Evolutionary conservation across 1,140 invertebrate genomes (phyloP), one percentile per base, ranked within the genome.

Genomic region (Nymphalis io): DNA sequence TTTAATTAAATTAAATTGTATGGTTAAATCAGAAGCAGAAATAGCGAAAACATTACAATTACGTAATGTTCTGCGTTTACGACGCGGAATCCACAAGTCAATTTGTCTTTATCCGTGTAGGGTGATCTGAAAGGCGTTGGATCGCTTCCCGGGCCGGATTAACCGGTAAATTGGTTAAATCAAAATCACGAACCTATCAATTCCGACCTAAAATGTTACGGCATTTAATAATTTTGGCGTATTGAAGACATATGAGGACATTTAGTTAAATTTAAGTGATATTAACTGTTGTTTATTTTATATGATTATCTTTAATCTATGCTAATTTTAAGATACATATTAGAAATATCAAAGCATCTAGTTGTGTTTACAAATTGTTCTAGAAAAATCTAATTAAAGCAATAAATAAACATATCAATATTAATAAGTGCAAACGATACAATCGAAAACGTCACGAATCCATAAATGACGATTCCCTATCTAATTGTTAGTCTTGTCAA

Each of bases 81-180:
- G 23, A 68, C 23, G 63, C 44, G 60, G 40, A 72, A 74, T 60
- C 75, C 74, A 75, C 72, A 80, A 80, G 73, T 80, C 76, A 80
- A 80, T 80, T 82, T 78, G 73, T 77, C 74, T 70, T 63, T 66
- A 77, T 74, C 75, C 73, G 73, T 75, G 70, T 60, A 70, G 73
- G 76, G 69, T 68, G 74, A 58, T 68, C 55, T 66, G 65, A 62
- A 74, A 82, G 74, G 84, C 80, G 79, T 79, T 72, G 68, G 72
- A 57, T 75, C 76, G 20, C 15, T 78, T 62, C 74, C 73, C 79
- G 76, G 68, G 62, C 55, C 62, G 88, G 88, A 90, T 90, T 90
- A 90, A 79, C 81, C 82, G 78, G 76, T 73, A 88, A 90, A 90
- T 90, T 90, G 84, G 88, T 84, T 87, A 81, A 83, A 83, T 76